Evolutionary conservation across 2,113 vertebrate species (phyloP).

Genomic region (Orientallactaga bullata): DNA sequence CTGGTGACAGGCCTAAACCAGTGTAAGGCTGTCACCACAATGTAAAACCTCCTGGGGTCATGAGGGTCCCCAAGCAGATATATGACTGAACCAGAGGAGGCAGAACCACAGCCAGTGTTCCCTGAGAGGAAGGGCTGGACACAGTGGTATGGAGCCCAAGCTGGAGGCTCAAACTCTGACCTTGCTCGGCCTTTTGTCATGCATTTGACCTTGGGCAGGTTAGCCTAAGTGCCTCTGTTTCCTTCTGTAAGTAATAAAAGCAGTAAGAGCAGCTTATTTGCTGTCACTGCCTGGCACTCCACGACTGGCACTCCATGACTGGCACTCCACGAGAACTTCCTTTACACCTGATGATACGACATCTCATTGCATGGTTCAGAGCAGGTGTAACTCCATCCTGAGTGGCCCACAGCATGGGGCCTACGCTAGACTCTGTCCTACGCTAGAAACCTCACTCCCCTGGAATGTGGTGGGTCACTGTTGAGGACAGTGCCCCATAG

Average conservation of each 20-base stretch:
- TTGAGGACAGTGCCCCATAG: rapidly evolving
- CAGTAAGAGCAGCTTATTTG: too few species aligned
- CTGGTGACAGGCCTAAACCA: background rate
- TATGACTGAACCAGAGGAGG: background rate
- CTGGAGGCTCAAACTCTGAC: background rate
- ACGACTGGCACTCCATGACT: background rate
- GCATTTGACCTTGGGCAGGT: background rate
- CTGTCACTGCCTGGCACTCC: background rate
- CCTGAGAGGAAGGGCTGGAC: background rate
- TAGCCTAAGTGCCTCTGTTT: too few species aligned
- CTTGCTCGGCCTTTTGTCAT: background rate
- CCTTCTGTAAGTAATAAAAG: too few species aligned
- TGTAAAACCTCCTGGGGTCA: too few species aligned
- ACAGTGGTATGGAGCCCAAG: too few species aligned
- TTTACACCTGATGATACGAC: rapidly evolving
- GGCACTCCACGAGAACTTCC: background rate
- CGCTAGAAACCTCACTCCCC: too few species aligned
- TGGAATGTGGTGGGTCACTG: background rate
- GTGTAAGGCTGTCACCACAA: background rate
- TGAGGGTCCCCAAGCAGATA: background rate
- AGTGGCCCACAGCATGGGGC: rapidly evolving
- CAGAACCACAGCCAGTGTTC: background rate
- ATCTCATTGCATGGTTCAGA: background rate
- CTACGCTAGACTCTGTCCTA: background rate
- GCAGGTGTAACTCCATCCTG: background rate